phyloP scores from a whole-genome alignment of 2,113 vertebrate species.

The Rhinogobius similis region DNA sequence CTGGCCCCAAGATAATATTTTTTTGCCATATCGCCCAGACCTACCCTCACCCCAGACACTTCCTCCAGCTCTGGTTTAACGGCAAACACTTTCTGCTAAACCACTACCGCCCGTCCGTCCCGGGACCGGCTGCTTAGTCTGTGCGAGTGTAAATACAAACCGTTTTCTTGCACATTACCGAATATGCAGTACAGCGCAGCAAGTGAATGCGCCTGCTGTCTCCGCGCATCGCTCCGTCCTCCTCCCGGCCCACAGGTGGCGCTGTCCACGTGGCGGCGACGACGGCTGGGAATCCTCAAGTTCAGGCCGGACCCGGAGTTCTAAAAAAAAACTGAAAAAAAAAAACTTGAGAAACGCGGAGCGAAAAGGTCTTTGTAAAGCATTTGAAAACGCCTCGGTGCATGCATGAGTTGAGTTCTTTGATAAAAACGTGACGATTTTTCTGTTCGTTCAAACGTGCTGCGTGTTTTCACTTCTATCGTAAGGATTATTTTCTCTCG shows the following conservation, averaged over 20 bases:
- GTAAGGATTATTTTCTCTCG: conserved; percentile 66
- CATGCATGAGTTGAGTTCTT: conserved; percentile 80
- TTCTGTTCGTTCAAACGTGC: conserved; percentile 73
- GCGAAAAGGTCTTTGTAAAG: conserved; percentile 74
- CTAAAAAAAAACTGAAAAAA: too few relatives aligned
- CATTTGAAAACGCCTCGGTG: conserved; percentile 80
- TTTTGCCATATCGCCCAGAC: too few relatives aligned
- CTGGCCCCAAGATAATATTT: too few relatives aligned
- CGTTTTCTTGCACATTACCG: conserved; percentile 57
- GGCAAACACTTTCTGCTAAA: too few relatives aligned
- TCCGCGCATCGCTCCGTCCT: conserved; percentile 57
- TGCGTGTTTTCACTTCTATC: conserved; percentile 74
- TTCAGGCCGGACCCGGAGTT: neutral
- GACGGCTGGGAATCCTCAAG: conserved; percentile 23
- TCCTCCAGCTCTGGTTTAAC: too few relatives aligned
- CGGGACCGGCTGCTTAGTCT: conserved; percentile 23
- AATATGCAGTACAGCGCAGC: conserved; percentile 39
- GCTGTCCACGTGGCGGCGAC: conserved; percentile 36
- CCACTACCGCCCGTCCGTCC: neutral
- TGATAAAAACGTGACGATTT: conserved; percentile 79
- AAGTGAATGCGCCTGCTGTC: conserved; percentile 9
- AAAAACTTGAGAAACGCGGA: conserved; percentile 9
- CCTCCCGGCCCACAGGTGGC: conserved; percentile 26
- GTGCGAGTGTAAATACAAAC: conserved; percentile 49
- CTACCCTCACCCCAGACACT: too few relatives aligned